Conservation (phyloP, 2,888 invertebrate species). For the Therioaphis trifolii region DNA sequence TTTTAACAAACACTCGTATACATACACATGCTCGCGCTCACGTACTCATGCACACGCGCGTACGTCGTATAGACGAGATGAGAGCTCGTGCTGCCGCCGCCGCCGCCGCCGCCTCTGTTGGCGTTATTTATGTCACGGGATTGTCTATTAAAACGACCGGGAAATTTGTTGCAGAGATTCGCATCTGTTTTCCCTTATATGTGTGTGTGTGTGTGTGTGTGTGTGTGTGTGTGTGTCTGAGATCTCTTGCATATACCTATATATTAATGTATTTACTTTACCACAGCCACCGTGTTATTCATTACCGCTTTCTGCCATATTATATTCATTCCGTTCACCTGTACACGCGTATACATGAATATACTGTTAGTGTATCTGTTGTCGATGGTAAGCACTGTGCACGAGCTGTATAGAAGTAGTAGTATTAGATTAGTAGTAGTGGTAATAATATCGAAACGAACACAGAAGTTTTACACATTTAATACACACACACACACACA, state of each 20-base stretch:
- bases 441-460: too few species aligned
- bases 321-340: not conserved
- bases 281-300: not conserved
- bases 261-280: not conserved
- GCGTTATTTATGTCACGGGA: constrained; percentile 47
- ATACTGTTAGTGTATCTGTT: not conserved
- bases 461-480: too few species aligned
- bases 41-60: too few species aligned
- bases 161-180: constrained; percentile 50
- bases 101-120: constrained; percentile 1
- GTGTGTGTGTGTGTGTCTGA: not conserved
- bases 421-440: not conserved
- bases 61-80: not conserved
- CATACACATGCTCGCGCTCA: too few species aligned
- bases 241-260: too few species aligned
- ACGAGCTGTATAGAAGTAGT: not conserved
- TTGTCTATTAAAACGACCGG: constrained; percentile 35
- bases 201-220: not conserved
- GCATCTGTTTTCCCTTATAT: constrained; percentile 22
- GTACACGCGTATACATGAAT: not conserved
- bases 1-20: too few species aligned
- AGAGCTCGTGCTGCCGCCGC: constrained; percentile 11
- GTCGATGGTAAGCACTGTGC: not conserved
- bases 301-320: not conserved
- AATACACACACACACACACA: too few species aligned